A percentile compares a stretch with the other conserved stretches of the same genome.
Evolutionary conservation across 2,797 vertebrate species (phyloP).

Genomic region (Catamblyrhynchus diadema): DNA sequence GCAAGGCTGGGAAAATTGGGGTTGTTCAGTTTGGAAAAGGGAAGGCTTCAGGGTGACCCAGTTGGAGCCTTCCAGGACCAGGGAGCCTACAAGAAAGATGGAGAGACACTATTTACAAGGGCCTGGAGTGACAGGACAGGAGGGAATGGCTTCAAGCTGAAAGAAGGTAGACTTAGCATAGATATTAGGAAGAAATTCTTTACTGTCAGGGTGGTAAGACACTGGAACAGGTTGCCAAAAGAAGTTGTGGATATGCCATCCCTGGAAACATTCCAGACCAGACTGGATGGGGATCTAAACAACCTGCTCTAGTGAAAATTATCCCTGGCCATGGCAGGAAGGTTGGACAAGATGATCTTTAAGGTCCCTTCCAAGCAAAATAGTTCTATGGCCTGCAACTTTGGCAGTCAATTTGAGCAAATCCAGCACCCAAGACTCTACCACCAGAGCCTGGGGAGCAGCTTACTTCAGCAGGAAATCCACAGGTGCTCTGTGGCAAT

Average conservation of each 20-base stretch:
- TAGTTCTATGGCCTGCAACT: background rate
- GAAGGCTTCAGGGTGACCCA: background rate
- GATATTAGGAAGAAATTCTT: background rate
- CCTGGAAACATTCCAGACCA: background rate
- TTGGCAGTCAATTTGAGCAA: background rate
- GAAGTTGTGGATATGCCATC: rapidly evolving
- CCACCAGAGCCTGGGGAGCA: background rate
- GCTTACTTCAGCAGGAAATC: background rate
- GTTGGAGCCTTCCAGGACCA: background rate
- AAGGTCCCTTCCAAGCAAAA: background rate
- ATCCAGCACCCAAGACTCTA: background rate
- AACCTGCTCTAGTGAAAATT: background rate
- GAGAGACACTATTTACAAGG: background rate
- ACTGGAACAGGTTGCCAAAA: background rate
- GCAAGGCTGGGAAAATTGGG: background rate
- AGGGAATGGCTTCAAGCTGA: background rate
- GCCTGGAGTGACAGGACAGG: background rate
- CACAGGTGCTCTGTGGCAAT: background rate
- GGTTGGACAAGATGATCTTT: too few species aligned
- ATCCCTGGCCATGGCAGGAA: too few species aligned
- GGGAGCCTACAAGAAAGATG: background rate
- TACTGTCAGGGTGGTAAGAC: background rate
- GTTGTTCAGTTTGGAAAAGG: background rate
- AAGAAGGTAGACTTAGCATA: background rate
- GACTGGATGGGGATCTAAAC: background rate